Evolutionary conservation across 2,797 vertebrate species (phyloP).

Genomic region (Phoeniculus purpureus): DNA sequence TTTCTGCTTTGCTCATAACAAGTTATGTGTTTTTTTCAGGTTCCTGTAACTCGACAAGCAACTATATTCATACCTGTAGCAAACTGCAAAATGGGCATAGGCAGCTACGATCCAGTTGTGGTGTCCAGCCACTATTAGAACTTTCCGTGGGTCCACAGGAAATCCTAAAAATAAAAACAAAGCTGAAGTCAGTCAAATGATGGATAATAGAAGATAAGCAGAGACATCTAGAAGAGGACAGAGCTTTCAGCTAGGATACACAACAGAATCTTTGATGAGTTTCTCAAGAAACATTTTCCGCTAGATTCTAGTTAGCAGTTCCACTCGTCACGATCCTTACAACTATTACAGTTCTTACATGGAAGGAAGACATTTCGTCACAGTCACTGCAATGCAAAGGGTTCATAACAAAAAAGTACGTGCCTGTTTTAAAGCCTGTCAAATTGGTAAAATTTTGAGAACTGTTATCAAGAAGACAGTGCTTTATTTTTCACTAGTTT

Average conservation of each 20-base stretch:
- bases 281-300: background rate
- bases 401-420: background rate
- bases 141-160: conserved; percentile 93
- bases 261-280: background rate
- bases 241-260: background rate
- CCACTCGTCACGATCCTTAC: background rate
- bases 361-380: background rate
- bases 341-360: background rate
- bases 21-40: background rate
- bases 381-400: background rate
- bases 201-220: background rate
- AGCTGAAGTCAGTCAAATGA: background rate
- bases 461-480: background rate
- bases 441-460: background rate
- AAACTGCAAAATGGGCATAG: conserved; percentile 97
- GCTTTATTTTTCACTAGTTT: background rate
- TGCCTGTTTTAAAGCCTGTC: background rate
- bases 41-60: background rate
- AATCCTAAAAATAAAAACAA: conserved; percentile 78
- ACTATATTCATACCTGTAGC: conserved; percentile 88
- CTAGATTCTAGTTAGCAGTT: background rate
- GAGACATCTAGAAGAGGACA: background rate
- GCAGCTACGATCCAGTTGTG: conserved; percentile 99
- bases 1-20: background rate
- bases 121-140: conserved; percentile 95